A percentile compares a stretch with the other conserved stretches of the same genome.
phyloP scores from a whole-genome alignment of 2,888 invertebrate genomes.

The Nasonia oneida region DNA sequence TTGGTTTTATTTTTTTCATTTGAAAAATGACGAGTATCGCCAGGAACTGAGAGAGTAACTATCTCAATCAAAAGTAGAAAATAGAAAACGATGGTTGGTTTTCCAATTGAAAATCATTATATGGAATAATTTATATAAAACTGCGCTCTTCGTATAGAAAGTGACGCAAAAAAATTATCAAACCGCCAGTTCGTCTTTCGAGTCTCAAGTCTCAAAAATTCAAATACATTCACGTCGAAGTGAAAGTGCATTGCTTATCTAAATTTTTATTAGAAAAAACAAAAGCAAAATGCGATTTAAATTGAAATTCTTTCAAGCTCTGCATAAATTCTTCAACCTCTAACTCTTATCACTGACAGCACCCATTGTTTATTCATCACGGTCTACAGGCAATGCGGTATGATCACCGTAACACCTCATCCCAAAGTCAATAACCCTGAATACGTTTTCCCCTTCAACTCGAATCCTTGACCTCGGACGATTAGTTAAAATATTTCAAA shows the following conservation, averaged over 20 bases:
- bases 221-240: not conserved
- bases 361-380: not conserved
- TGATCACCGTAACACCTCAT: not conserved
- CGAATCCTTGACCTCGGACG: not conserved
- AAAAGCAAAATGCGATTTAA: not conserved
- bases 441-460: too few species aligned
- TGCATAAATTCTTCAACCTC: not conserved
- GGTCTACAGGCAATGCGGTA: not conserved
- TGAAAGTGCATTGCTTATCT: not conserved
- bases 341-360: not conserved
- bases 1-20: not conserved
- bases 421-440: not conserved
- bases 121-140: too few species aligned
- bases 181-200: not conserved
- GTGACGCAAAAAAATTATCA: not conserved
- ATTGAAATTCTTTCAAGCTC: not conserved
- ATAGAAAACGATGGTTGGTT: not conserved
- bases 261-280: not conserved
- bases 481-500: not conserved
- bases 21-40: too few species aligned
- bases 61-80: not conserved
- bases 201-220: not conserved
- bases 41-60: too few species aligned
- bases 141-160: not conserved
- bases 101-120: not conserved